phyloP scores from a whole-genome alignment of 2,113 vertebrate species.

The Apeltes quadracus region DNA sequence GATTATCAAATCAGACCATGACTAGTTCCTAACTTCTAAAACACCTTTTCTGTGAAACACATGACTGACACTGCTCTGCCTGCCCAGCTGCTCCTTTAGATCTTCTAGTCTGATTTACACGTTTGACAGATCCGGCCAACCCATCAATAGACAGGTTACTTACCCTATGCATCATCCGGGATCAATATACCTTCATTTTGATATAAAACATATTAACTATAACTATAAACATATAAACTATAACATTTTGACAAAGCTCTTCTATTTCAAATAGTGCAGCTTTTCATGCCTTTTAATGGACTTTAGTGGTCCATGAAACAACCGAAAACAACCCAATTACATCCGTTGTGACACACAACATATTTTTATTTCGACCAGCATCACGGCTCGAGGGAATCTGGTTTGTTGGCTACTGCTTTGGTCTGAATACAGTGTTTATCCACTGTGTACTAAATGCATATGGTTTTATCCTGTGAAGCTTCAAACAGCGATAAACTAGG shows the following conservation, averaged over 20 bases:
- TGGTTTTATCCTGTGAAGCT: neutral
- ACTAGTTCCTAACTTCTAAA: neutral
- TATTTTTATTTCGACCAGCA: too few species aligned
- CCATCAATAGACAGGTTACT: neutral
- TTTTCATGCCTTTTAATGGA: too few species aligned
- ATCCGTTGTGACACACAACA: neutral
- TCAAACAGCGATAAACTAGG: neutral
- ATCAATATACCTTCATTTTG: neutral
- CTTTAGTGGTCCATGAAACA: too few species aligned
- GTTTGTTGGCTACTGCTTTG: neutral
- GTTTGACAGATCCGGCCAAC: neutral
- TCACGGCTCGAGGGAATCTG: neutral
- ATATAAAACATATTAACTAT: too few species aligned
- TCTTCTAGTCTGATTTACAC: neutral
- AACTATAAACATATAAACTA: too few species aligned
- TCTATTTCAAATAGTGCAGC: too few species aligned
- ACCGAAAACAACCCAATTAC: neutral
- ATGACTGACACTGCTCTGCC: neutral
- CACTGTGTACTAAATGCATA: neutral
- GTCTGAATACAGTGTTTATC: neutral
- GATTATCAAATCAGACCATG: neutral
- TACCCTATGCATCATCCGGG: too few species aligned
- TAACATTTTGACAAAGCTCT: too few species aligned
- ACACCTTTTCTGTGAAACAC: neutral
- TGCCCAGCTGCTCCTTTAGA: slow-evolving; percentile 5